Evolutionary conservation across 2,113 vertebrate genomes (phyloP).

Genomic region (Hepsetus odoe): DNA sequence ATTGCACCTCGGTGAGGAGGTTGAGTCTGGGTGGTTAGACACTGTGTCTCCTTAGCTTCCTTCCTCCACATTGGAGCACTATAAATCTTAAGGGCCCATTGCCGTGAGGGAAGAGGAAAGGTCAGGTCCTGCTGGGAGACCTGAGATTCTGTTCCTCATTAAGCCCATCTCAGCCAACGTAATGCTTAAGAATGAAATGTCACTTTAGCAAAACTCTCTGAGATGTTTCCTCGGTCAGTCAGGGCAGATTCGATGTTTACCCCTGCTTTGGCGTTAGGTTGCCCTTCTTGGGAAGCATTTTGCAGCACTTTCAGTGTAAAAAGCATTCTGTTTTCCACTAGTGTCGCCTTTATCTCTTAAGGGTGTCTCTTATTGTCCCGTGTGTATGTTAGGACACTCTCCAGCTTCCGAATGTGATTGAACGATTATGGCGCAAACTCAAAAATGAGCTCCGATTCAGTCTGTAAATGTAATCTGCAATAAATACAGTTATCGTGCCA

Average conservation of each 20-base stretch:
- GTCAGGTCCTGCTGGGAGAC: slow-evolving; percentile 70
- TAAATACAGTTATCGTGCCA: background rate
- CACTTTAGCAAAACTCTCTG: slow-evolving; percentile 61
- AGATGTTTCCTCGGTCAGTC: slow-evolving; percentile 41
- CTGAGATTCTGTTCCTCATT: slow-evolving; percentile 70
- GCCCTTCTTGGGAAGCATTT: slow-evolving; percentile 2
- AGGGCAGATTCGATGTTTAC: slow-evolving; percentile 41
- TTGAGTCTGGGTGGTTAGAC: slow-evolving; percentile 68
- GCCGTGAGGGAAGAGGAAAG: slow-evolving; percentile 73
- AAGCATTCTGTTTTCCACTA: too few relatives aligned
- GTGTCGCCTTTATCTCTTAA: too few relatives aligned
- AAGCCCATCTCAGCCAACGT: slow-evolving; percentile 63
- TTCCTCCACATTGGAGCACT: slow-evolving; percentile 62
- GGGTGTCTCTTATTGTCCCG: too few relatives aligned
- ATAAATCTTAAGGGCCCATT: slow-evolving; percentile 74
- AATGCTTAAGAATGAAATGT: slow-evolving; percentile 68
- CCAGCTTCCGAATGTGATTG: too few relatives aligned
- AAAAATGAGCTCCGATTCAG: too few relatives aligned
- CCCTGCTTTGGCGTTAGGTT: background rate
- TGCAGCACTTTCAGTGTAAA: slow-evolving; percentile 7
- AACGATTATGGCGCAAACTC: too few relatives aligned
- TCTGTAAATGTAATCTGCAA: too few relatives aligned
- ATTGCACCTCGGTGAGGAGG: slow-evolving; percentile 70
- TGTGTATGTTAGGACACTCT: too few relatives aligned
- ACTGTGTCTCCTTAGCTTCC: slow-evolving; percentile 66